phyloP scores from a whole-genome alignment of 2,113 vertebrate genomes.

The Otis tarda region DNA sequence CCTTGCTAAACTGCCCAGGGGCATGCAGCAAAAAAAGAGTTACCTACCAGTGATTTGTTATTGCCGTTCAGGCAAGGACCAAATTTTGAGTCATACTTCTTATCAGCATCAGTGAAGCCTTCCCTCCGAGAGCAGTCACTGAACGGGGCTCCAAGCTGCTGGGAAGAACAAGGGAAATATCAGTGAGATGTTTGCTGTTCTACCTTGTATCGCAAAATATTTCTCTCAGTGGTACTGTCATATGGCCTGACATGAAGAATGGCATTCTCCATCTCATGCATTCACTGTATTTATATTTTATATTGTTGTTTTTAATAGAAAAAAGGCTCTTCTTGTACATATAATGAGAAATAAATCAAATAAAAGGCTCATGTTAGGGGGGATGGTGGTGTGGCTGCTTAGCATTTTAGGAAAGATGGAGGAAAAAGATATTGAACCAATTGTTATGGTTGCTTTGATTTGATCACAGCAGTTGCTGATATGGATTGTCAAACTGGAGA shows the following conservation, averaged over 20 bases:
- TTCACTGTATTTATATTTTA: not conserved
- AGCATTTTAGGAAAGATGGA: constrained; percentile 40
- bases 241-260: not conserved
- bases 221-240: not conserved
- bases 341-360: not conserved
- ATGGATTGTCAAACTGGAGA: constrained; percentile 49
- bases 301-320: not conserved
- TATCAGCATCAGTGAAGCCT: not conserved
- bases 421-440: constrained; percentile 33
- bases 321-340: not conserved
- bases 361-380: not conserved
- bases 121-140: not conserved
- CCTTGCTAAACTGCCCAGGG: not conserved
- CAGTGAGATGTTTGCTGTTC: not conserved
- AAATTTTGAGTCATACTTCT: not conserved
- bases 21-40: not conserved
- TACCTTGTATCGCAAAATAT: not conserved
- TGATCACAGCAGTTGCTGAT: constrained; percentile 59
- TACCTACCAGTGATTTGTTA: not conserved
- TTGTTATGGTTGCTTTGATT: constrained; percentile 43
- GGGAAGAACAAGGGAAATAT: not conserved
- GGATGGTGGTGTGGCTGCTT: not conserved
- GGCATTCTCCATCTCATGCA: not conserved
- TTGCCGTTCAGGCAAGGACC: not conserved
- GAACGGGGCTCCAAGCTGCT: not conserved